Base-by-base conservation (phyloP, 2,113 vertebrate species). In the Laterallus jamaicensis region DNA sequence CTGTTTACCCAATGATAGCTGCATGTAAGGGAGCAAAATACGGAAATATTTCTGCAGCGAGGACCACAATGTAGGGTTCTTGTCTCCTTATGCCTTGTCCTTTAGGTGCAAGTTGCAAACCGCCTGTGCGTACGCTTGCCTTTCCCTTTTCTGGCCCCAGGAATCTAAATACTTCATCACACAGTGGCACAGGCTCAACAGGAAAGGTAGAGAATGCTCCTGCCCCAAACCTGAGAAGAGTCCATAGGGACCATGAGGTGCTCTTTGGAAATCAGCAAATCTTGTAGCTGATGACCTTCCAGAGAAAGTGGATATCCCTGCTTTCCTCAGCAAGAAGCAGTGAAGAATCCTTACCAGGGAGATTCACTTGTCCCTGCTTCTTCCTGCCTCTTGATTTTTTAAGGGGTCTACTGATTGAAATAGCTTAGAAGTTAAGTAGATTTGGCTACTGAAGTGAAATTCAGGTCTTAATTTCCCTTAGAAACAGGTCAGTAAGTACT, bases 401-500 rank as follows among this genome's bases (percentile, higher is more conserved):
- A 64, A 76, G 49, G 31, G n/a, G 58, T 55, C 74, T 75, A n/a
- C 77, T 58, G 80, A 68, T 82, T 54, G 77, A 79, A 79, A 73
- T 69, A 68, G 39, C 62, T 93, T 91, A 58, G 39, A 28, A 87
- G 24, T 64, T 44, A 76, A 91, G 54, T 32, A 49, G 62, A 60
- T 76, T 82, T 59, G 79, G 62, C 22, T 90, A 82, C 63, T 47
- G 37, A 89, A 90, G n/a, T 79, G 67, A 87, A 82, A 91, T 37
- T 21, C 80, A 69, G 10, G 17, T 71, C n/a, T 39, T 90, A 79
- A 94, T 75, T 93, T 91, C 42, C n/a, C 63, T 77, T 89, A 79
- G 77, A 93, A 94, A 79, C n/a, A 76, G 40, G 47, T 90, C 79
- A 92, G 66, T 73, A 91, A 90, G 86, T 83, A 81, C 44, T 66